These are phyloP conservation scores for Ophioderma brevispina DNA, from an alignment of 35 echinoderm and acorn worm species.

Conservation along the genomic window DNA sequence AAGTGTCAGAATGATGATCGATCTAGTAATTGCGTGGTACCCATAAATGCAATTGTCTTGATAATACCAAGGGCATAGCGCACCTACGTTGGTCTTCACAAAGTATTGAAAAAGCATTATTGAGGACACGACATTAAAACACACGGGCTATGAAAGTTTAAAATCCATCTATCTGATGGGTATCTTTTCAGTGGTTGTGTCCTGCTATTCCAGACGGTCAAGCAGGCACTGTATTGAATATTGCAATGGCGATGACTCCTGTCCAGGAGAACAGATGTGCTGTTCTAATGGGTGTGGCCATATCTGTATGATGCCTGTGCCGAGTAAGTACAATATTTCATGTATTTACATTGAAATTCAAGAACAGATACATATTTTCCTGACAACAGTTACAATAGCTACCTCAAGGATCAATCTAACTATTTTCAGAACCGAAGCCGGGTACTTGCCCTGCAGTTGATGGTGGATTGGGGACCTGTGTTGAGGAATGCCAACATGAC, in stretches of 20 bases:
- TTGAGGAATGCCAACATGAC: slow-evolving; percentile 44
- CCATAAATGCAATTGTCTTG: no score
- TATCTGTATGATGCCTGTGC: slow-evolving; percentile 40
- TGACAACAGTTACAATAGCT: no score
- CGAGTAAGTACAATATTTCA: background rate
- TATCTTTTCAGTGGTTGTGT: background rate
- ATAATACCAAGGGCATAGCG: no score
- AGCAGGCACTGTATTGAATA: slow-evolving; percentile 56
- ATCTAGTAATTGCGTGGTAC: no score
- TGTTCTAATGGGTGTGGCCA: slow-evolving; percentile 77
- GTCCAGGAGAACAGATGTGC: slow-evolving; percentile 40
- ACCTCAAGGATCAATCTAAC: background rate
- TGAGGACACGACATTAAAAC: no score
- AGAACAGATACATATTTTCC: no score
- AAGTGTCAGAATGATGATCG: no score
- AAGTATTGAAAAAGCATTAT: no score
- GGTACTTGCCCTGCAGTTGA: slow-evolving; percentile 27
- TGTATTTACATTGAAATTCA: no score
- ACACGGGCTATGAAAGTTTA: no score
- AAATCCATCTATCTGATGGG: no score
- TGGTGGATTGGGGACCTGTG: slow-evolving; percentile 27
- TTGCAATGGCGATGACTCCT: slow-evolving; percentile 53
- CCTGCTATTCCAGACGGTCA: slow-evolving; percentile 10
- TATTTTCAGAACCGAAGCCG: background rate
- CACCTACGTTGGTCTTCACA: no score